Conservation (phyloP, 1,140 invertebrate species). For the Contarinia nasturtii region DNA sequence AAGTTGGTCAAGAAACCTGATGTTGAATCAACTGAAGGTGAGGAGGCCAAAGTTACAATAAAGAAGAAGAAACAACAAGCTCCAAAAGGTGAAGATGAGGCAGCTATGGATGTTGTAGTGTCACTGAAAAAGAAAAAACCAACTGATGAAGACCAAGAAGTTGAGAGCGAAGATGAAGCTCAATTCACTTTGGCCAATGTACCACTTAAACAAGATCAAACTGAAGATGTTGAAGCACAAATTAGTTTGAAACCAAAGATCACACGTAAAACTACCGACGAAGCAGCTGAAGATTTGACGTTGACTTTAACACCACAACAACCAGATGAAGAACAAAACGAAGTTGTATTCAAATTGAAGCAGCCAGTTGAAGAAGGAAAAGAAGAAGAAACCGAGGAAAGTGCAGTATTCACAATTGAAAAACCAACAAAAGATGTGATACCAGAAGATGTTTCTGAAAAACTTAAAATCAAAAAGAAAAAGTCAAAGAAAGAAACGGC, state of each 20-base stretch:
- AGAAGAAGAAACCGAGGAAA: conserved; percentile 16
- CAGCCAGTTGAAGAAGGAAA: conserved; percentile 12
- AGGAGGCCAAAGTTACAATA: conserved; percentile 3
- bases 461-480: conserved; percentile 14
- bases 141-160: conserved; percentile 10
- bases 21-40: conserved; percentile 10
- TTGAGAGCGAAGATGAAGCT: conserved; percentile 15
- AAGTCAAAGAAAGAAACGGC: conserved; percentile 15
- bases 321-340: conserved; percentile 11
- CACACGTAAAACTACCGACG: conserved; percentile 5
- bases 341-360: conserved; percentile 14
- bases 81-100: conserved; percentile 11
- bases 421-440: conserved; percentile 10
- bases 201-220: conserved; percentile 5
- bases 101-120: conserved; percentile 7
- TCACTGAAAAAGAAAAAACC: conserved; percentile 7
- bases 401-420: conserved; percentile 13
- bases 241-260: conserved; percentile 7
- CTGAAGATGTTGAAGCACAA: conserved; percentile 8
- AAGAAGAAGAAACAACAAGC: conserved; percentile 8
- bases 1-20: conserved; percentile 2
- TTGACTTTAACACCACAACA: conserved; percentile 8
- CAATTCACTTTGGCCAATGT: conserved; percentile 10
- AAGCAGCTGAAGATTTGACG: conserved; percentile 8
- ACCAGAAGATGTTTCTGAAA: conserved; percentile 17